Evolutionary conservation across 2,888 invertebrate genomes (phyloP).

Genomic region (Spialia ferax): DNA sequence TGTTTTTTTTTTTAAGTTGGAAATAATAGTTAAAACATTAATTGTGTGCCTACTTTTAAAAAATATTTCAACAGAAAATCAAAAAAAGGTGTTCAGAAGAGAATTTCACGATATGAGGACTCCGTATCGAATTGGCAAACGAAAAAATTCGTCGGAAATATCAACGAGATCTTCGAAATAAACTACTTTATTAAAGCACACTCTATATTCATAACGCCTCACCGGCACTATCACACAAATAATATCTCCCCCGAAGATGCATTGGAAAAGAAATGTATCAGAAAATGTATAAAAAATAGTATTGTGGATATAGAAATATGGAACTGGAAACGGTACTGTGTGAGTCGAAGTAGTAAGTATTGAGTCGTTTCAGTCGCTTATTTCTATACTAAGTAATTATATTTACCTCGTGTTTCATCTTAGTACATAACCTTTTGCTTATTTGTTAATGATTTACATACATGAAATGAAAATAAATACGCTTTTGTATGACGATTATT

Average conservation of each 20-base stretch:
- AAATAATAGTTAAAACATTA: too few relatives aligned
- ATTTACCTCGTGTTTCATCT: too few relatives aligned
- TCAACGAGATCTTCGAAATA: conserved; percentile 54
- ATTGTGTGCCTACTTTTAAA: too few relatives aligned
- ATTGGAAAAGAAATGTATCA: conserved; percentile 86
- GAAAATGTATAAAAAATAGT: conserved; percentile 82
- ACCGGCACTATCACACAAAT: conserved; percentile 80
- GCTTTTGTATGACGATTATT: too few relatives aligned
- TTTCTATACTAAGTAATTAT: neutral
- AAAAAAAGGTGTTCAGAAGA: too few relatives aligned
- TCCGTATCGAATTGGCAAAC: conserved; percentile 46
- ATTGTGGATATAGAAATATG: conserved; percentile 59
- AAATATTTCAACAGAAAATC: too few relatives aligned
- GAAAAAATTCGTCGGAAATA: conserved; percentile 52
- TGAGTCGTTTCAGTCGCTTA: too few relatives aligned
- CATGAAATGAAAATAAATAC: too few relatives aligned
- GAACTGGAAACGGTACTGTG: conserved; percentile 47
- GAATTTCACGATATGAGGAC: conserved; percentile 37
- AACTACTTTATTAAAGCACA: conserved; percentile 82
- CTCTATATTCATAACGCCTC: conserved; percentile 86
- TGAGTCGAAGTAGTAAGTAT: neutral
- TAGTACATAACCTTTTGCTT: too few relatives aligned
- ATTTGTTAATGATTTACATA: too few relatives aligned
- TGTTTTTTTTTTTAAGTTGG: too few relatives aligned
- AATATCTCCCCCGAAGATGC: conserved; percentile 84